phyloP scores from a whole-genome alignment of 2,888 invertebrate species.

The Lordiphosa fenestrarum region DNA sequence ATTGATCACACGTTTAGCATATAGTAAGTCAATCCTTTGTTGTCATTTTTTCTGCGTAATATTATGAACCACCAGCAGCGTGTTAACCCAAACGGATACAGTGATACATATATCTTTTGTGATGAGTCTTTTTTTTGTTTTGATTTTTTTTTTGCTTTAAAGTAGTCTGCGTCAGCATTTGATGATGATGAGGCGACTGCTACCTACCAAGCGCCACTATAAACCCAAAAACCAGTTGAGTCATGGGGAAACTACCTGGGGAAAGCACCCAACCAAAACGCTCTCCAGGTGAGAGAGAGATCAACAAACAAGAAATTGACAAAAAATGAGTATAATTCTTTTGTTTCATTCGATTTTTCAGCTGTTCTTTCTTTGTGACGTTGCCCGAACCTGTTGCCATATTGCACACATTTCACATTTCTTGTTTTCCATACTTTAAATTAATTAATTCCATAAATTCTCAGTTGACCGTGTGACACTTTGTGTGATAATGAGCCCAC shows the following conservation, averaged over 20 bases:
- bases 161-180: conserved; percentile 53
- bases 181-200: no score
- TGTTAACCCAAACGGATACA: conserved; percentile 11
- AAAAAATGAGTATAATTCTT: conserved; percentile 4
- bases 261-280: conserved; percentile 41
- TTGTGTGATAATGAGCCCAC: conserved; percentile 56
- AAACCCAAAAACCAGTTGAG: conserved; percentile 39
- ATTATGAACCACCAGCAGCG: conserved; percentile 26
- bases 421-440: conserved; percentile 34
- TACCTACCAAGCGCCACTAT: not conserved
- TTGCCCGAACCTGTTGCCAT: conserved; percentile 49
- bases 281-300: conserved; percentile 21
- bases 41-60: conserved; percentile 32
- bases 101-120: conserved; percentile 13
- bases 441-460: conserved; percentile 64
- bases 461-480: conserved; percentile 54
- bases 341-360: conserved; percentile 1
- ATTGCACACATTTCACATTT: no score
- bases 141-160: conserved; percentile 5
- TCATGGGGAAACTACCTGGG: conserved; percentile 39
- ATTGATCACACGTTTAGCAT: no score
- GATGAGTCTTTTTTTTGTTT: conserved; percentile 7
- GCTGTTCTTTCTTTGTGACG: conserved; percentile 28
- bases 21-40: conserved; percentile 11
- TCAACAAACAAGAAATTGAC: not conserved